Conservation (phyloP, 2,888 invertebrate species). For the Stenchaetothrips biformis region DNA sequence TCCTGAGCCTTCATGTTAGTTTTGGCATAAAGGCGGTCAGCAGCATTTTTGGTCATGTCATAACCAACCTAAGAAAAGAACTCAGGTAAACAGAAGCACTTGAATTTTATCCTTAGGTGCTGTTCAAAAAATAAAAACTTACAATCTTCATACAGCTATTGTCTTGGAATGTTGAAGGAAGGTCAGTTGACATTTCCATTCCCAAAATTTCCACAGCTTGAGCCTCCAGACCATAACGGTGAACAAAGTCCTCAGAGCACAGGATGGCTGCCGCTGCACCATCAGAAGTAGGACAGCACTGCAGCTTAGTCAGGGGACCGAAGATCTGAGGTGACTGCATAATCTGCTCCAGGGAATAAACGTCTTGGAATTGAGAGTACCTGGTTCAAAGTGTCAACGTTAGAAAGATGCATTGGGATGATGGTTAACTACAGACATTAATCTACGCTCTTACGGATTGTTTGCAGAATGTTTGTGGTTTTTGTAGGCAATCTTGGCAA, state of each 20-base stretch:
- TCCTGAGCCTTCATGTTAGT: slow-evolving; percentile 71
- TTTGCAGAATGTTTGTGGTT: slow-evolving; percentile 96
- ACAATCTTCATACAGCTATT: slow-evolving; percentile 73
- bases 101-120: too few species aligned
- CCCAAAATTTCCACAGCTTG: slow-evolving; percentile 93
- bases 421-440: not conserved
- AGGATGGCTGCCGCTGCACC: slow-evolving; percentile 93
- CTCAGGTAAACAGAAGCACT: not conserved
- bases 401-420: slow-evolving; percentile 20
- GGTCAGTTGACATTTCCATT: slow-evolving; percentile 95
- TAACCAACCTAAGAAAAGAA: slow-evolving; percentile 62
- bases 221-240: slow-evolving; percentile 69
- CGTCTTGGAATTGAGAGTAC: slow-evolving; percentile 88
- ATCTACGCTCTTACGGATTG: slow-evolving; percentile 69
- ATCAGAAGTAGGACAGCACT: slow-evolving; percentile 98
- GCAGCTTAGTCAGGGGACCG: slow-evolving; percentile 89
- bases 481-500: slow-evolving; percentile 96
- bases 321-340: slow-evolving; percentile 80
- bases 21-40: slow-evolving; percentile 68
- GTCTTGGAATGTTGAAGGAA: slow-evolving; percentile 75
- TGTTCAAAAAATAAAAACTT: slow-evolving; percentile 40
- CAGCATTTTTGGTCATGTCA: slow-evolving; percentile 87
- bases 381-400: slow-evolving; percentile 44
- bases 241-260: slow-evolving; percentile 87
- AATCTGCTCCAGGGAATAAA: slow-evolving; percentile 87